Percentiles rank a stretch among this genome's conserved stretches.
These are phyloP conservation scores for Cercopithecus neglectus DNA, from an alignment of 2,797 vertebrate genomes.

Conservation along the genomic window DNA sequence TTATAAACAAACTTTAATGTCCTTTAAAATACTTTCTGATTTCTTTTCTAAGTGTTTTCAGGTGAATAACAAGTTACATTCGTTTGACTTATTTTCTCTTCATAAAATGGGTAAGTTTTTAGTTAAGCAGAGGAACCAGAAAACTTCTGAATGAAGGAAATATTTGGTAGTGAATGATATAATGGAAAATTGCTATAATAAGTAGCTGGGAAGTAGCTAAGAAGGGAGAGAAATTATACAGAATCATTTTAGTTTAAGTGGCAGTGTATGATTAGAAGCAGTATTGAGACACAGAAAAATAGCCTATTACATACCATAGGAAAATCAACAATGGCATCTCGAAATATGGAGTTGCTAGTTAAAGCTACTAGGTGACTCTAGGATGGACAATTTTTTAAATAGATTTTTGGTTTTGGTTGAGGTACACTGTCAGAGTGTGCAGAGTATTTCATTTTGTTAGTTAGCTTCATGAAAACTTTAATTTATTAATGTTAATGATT, in stretches of 20 bases:
- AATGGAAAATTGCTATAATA: conserved; percentile 57
- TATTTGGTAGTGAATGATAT: conserved; percentile 6
- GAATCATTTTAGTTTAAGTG: conserved; percentile 13
- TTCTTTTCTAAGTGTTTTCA: conserved; percentile 42
- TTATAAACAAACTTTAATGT: conserved; percentile 38
- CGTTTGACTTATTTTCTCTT: background rate
- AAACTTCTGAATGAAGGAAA: conserved; percentile 27
- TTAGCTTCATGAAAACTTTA: background rate
- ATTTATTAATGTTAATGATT: background rate
- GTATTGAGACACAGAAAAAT: background rate
- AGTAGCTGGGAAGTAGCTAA: background rate
- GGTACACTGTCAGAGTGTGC: background rate
- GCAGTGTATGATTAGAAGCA: background rate
- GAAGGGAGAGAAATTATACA: background rate
- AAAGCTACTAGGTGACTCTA: background rate
- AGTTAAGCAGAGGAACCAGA: conserved; percentile 21
- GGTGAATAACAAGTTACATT: conserved; percentile 23
- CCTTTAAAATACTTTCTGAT: conserved; percentile 57
- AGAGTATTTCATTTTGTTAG: background rate
- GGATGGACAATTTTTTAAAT: background rate
- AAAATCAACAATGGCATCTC: background rate
- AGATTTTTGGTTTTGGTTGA: background rate
- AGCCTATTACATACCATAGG: background rate
- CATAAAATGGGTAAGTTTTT: conserved; percentile 23
- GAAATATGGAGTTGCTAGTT: background rate